These are phyloP conservation scores for Paraescarpia echinospica DNA, from an alignment of 1,140 invertebrate genomes.

Conservation along the genomic window DNA sequence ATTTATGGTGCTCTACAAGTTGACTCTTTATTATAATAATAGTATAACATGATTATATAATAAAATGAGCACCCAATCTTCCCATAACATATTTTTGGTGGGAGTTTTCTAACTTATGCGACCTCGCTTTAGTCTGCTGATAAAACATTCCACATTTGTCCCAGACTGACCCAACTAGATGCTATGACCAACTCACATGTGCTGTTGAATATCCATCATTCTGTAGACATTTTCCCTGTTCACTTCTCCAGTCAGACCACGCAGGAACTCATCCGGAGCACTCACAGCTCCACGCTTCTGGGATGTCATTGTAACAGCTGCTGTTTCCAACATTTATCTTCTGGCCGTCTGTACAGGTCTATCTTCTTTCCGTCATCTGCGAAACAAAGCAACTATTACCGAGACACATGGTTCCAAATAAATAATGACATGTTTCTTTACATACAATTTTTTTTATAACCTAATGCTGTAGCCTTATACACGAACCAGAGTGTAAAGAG, in stretches of 20 bases:
- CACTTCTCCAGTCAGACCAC: conserved; percentile 56
- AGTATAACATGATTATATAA: no score
- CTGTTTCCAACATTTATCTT: neutral
- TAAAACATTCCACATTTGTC: no score
- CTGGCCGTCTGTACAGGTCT: neutral
- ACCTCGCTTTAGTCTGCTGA: no score
- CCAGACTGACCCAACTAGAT: neutral
- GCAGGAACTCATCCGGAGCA: conserved; percentile 8
- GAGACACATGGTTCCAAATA: neutral
- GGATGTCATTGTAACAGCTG: neutral
- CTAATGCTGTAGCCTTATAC: no score
- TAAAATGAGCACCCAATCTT: no score
- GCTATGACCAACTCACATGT: conserved; percentile 73
- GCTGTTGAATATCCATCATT: conserved; percentile 87
- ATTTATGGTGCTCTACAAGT: no score
- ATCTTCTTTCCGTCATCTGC: neutral
- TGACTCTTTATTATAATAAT: no score
- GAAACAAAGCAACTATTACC: neutral
- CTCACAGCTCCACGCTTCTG: neutral
- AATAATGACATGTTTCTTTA: no score
- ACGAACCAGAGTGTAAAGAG: no score
- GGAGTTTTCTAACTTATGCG: no score
- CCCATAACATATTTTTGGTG: no score
- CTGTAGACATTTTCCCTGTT: conserved; percentile 87
- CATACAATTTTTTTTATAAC: no score